Conservation (phyloP, 2,888 invertebrate genomes). For the Lepeophtheirus nordmannii region DNA sequence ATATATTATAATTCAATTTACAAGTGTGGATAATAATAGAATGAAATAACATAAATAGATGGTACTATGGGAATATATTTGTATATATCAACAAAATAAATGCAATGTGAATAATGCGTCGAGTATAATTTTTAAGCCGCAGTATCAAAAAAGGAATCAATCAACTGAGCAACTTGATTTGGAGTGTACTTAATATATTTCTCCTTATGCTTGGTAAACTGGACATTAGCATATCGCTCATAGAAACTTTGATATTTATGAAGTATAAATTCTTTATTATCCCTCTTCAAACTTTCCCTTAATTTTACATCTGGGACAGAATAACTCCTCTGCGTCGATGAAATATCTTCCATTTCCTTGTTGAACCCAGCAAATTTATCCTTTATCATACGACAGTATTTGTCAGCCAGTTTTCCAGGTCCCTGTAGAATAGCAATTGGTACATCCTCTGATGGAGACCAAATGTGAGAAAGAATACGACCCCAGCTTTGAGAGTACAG, state of each 20-base stretch:
- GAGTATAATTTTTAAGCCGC: slow-evolving; percentile 45
- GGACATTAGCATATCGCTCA: slow-evolving; percentile 51
- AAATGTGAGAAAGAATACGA: slow-evolving; percentile 57
- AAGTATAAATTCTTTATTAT: slow-evolving; percentile 71
- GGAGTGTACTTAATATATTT: slow-evolving; percentile 84
- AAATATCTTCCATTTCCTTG: slow-evolving; percentile 81
- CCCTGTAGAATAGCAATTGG: slow-evolving; percentile 40
- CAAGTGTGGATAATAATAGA: too few species aligned
- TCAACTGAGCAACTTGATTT: slow-evolving; percentile 59
- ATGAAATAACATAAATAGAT: too few species aligned
- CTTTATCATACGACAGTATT: slow-evolving; percentile 66
- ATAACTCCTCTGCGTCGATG: slow-evolving; percentile 68
- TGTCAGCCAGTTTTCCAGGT: slow-evolving; percentile 59
- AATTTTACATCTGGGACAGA: slow-evolving; percentile 83
- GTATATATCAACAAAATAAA: too few species aligned
- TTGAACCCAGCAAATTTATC: slow-evolving; percentile 70
- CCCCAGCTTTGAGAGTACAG: slow-evolving; percentile 56
- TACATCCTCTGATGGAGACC: slow-evolving; percentile 48
- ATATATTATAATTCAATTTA: too few species aligned
- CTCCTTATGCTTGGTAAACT: slow-evolving; percentile 80
- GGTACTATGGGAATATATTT: too few species aligned
- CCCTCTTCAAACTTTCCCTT: slow-evolving; percentile 67
- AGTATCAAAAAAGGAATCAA: slow-evolving; percentile 84
- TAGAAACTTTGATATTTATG: slow-evolving; percentile 69
- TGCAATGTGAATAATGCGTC: too few species aligned